Conservation (phyloP, 2,113 vertebrate genomes). For the Myrmecobius fasciatus region DNA sequence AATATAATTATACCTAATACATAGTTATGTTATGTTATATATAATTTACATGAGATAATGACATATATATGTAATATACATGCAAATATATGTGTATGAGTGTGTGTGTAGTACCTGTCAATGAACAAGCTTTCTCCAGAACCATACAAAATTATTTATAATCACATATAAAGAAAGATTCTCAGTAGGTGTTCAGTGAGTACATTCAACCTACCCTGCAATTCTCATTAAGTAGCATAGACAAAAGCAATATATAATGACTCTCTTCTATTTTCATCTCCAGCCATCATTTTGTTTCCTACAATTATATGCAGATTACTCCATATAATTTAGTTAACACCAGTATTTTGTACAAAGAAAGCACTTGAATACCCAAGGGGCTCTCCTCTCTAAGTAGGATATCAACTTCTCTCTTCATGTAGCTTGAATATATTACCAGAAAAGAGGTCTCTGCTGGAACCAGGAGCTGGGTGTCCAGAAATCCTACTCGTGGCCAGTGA, state of each 20-base stretch:
- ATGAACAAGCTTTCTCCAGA: not conserved
- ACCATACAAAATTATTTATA: not conserved
- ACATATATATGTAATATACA: too few relatives aligned
- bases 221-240: not conserved
- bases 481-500: not conserved
- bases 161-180: not conserved
- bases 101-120: not conserved
- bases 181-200: not conserved
- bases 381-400: not conserved
- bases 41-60: too few relatives aligned
- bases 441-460: not conserved
- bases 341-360: not conserved
- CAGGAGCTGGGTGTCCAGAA: not conserved
- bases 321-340: not conserved
- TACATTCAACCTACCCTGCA: not conserved
- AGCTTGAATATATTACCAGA: not conserved
- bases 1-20: too few relatives aligned
- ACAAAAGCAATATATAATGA: not conserved
- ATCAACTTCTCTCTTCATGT: not conserved
- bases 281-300: not conserved
- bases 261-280: too few relatives aligned
- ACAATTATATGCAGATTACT: not conserved
- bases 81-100: too few relatives aligned
- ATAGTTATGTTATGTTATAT: too few relatives aligned
- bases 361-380: too few relatives aligned